Base-by-base conservation (phyloP, 2,797 vertebrate genomes). In the Coracias cyanogaster region DNA sequence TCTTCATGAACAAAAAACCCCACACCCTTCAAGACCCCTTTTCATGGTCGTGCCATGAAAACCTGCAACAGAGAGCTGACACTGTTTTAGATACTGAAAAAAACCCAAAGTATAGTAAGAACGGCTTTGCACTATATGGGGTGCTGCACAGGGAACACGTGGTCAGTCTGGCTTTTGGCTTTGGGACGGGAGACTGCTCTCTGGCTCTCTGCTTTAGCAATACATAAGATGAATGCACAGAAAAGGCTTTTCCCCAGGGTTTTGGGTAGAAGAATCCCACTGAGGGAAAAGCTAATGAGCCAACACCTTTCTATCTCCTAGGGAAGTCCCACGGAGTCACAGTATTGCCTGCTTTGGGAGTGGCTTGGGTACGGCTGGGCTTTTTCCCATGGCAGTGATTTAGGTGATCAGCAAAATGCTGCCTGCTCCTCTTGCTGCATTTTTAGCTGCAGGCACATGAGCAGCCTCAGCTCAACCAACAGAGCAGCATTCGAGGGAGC, bases 281-380 rank as follows among this genome's bases (percentile, higher is more conserved):
- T 54, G 46, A 80, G 12, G 2, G 4, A 69, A 80, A 55, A 74
- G 31, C n/a, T 45, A 65, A 76, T 15, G 18, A 91, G n/a, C 49
- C 1, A 0, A 41, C 13, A 29, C 9, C 46, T 60, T 71, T 52
- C 46, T 28, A 0, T 60, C 26, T 77, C 71, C 37, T 54, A 60
- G 19, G 33, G 25, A 31, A 77, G 51, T 41, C 65, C 43, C 29
- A 35, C 2, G 3, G 76, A 45, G 22, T 16, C 11, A n/a, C 12
- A 9, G 35, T 24, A 61, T 48, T 21, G 29, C 61, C 35, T 21
- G 19, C 3, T 0, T 4, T 3, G 10, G 64, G 64, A 70, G 11
- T 33, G n/a, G 28, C 57, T 58, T 0, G 1, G 29, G 8, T 31
- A 64, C 0, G 4, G 57, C 43, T 22, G 35, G 43, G 19, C 41